Base-by-base conservation (phyloP, 2,797 vertebrate genomes). In the Parauchenoglanis ngamensis region DNA sequence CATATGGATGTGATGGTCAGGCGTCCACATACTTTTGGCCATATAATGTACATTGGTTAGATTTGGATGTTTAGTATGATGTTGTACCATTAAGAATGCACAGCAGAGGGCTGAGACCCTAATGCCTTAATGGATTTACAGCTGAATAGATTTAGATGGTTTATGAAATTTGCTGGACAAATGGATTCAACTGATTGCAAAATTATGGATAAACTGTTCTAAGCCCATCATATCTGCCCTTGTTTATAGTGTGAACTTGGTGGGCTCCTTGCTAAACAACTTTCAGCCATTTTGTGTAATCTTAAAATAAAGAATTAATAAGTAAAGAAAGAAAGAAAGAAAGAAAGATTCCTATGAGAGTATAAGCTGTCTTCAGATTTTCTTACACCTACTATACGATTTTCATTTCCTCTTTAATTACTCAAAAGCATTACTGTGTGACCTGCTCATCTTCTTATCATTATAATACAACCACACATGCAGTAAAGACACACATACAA, bases 371-470 rank as follows among this genome's bases (percentile, higher is more conserved):
- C 57, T 59, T 59, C 4, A 59, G 21, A 59, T 25, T 25, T 63
- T 25, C 25, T 63, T 86, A 35, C 12, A 19, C 57, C 86, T 84
- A 72, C 83, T 15, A 65, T 59, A 85, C 84, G 87, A 90, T 85
- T 90, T 85, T 40, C 85, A 83, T 88, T 89, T 90, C 72, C 56
- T 52, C 61, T 86, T 88, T 85, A 23, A 76, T 70, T 87, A 44
- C 84, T 86, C 77, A 85, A 88, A 88, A 88, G 83, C 54, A 81
- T 88, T 87, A 86, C 78, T 88, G 85, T 85, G 56, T 79, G 46
- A 49, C 56, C 70, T 83, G 86, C 88, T 86, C 83, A 46, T 90
- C 86, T 73, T 87, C 85, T 89, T 90, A 90, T 89, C 88, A 89
- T 89, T 85, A 75, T 59, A 80, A 77, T 31, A 73, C 88, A 89